These are phyloP conservation scores for Sarcophaga bullata DNA, from an alignment of 1,140 invertebrate species.

Conservation along the genomic window DNA sequence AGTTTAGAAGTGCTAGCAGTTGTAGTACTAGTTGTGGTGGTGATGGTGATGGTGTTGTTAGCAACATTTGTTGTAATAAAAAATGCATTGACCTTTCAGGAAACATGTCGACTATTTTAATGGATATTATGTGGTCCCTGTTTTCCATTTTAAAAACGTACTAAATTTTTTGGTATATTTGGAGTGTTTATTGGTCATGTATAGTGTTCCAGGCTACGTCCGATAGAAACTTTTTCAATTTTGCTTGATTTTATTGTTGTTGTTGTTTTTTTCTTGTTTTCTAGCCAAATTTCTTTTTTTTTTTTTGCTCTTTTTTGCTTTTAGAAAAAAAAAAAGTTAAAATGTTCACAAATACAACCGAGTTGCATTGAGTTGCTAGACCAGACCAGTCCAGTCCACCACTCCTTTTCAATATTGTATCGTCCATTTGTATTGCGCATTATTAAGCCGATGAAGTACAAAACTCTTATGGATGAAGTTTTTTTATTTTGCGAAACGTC, in stretches of 20 bases:
- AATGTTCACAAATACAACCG: background rate
- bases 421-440: constrained; percentile 26
- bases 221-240: constrained; percentile 36
- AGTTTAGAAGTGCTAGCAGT: background rate
- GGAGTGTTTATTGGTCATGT: background rate
- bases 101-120: constrained; percentile 36
- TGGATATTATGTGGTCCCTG: constrained; percentile 33
- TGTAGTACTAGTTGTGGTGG: background rate
- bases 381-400: background rate
- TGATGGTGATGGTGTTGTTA: background rate
- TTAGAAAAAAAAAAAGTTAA: too few species aligned
- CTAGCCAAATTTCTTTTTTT: background rate
- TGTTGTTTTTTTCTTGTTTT: background rate
- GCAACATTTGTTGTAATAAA: constrained; percentile 39
- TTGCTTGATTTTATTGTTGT: background rate
- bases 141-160: constrained; percentile 11
- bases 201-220: background rate
- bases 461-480: constrained; percentile 30
- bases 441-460: constrained; percentile 40
- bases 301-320: too few species aligned
- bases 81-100: constrained; percentile 38
- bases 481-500: background rate
- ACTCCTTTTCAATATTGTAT: background rate
- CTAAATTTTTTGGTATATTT: background rate
- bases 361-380: constrained; percentile 7